phyloP scores from a whole-genome alignment of 2,113 vertebrate species.

The Columba livia region DNA sequence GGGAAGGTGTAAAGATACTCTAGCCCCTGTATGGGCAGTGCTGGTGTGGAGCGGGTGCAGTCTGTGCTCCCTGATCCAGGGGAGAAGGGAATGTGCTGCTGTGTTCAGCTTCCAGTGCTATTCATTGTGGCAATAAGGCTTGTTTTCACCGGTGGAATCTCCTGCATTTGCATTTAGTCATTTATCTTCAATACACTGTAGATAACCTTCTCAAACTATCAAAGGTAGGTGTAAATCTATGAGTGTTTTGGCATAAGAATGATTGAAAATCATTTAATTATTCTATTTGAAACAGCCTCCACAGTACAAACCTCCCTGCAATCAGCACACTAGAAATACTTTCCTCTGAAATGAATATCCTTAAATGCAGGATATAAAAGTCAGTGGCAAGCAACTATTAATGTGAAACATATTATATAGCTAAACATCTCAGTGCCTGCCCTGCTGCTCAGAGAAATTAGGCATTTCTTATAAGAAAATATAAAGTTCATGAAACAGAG shows the following conservation, averaged over 20 bases:
- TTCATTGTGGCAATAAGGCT: not conserved
- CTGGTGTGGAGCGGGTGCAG: rapidly evolving
- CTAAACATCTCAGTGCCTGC: not conserved
- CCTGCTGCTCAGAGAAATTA: not conserved
- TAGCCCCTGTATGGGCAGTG: rapidly evolving
- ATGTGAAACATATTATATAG: not conserved
- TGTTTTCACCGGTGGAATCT: not conserved
- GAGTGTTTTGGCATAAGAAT: not conserved
- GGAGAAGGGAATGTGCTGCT: not conserved
- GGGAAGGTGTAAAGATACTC: not conserved
- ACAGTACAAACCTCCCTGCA: not conserved
- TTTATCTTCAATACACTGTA: not conserved
- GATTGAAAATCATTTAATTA: slow-evolving; percentile 23
- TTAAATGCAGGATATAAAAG: slow-evolving; percentile 7
- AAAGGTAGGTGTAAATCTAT: not conserved
- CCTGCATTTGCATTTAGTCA: not conserved
- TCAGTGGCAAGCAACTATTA: not conserved
- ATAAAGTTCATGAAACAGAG: not conserved
- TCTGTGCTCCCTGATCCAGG: not conserved
- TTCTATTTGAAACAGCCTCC: not conserved
- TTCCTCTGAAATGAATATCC: not conserved
- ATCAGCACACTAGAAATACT: not conserved
- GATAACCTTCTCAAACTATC: not conserved
- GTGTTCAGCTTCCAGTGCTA: not conserved
- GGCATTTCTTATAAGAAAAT: not conserved